Percentiles rank a stretch among this genome's conserved stretches.
These are phyloP conservation scores for Homalodisca vitripennis DNA, from an alignment of 1,140 invertebrate species.

Conservation along the genomic window DNA sequence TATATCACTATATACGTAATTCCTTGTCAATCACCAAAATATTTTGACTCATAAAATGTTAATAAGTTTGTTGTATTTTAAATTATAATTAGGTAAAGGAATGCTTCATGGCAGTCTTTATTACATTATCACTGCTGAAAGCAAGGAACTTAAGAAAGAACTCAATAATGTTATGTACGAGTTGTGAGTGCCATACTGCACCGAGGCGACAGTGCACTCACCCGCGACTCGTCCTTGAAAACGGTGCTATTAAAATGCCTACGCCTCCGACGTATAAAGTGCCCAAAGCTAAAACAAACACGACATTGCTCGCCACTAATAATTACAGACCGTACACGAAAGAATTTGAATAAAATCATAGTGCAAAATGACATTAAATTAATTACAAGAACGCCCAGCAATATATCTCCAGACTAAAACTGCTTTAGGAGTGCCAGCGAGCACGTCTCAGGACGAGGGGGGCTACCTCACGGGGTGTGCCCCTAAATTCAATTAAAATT, in stretches of 20 bases:
- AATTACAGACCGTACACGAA: slow-evolving; percentile 20
- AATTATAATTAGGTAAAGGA: too few relatives aligned
- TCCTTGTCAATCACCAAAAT: too few relatives aligned
- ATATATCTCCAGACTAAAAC: slow-evolving; percentile 8
- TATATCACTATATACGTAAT: too few relatives aligned
- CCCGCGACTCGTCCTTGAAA: slow-evolving; percentile 1
- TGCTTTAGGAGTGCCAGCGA: neutral
- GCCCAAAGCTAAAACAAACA: neutral
- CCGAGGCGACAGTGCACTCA: neutral
- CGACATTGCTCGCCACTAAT: neutral
- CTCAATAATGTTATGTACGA: too few relatives aligned
- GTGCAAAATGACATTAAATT: slow-evolving; percentile 26
- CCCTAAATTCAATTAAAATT: slow-evolving; percentile 23
- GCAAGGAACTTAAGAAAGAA: too few relatives aligned
- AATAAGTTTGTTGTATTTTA: too few relatives aligned
- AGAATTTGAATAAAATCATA: slow-evolving; percentile 26
- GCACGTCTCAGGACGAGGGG: neutral
- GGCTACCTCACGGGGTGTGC: neutral
- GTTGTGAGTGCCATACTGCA: neutral
- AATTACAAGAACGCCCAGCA: slow-evolving; percentile 11
- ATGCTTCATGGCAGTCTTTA: too few relatives aligned
- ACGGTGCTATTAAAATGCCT: slow-evolving; percentile 11
- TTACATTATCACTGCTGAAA: too few relatives aligned
- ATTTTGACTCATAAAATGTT: too few relatives aligned
- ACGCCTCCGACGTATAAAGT: neutral